Base-by-base conservation (phyloP, 1,140 invertebrate species). In the Drosophila tsacasi region DNA sequence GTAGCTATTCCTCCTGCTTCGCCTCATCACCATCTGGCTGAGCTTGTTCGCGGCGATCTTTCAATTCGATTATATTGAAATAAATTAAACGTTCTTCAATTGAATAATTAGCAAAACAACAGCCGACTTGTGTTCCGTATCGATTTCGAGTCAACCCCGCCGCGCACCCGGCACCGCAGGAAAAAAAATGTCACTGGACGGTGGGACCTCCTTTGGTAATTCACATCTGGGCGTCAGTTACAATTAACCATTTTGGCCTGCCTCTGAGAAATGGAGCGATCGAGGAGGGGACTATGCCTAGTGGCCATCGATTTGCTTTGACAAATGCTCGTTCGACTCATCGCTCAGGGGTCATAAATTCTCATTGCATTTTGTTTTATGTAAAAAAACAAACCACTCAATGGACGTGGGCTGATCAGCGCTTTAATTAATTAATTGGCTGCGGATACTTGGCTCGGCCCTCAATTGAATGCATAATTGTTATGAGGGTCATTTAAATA, bases 21-120 rank as follows among this genome's bases (percentile, higher is more conserved):
- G 23, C 32, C 46, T 52, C 32, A 32, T 65, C 42, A 37, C 59
- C 49, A 42, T 80, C 52, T 67, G 52, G 58, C 32, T 50, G n/a
- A 27, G 42, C 39, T 40, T 76, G 58, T 47, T 35, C 35, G 46
- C 75, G 42, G 46, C 63, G 85, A 90, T 85, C 82, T 79, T 90
- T 90, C 79, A 90, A 90, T 90, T 90, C 85, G 85, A 90, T 90
- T 90, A 90, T 90, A 90, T 90, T 90, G 85, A 90, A 90, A 90
- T 90, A 90, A 90, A 90, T 90, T 85, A 90, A 90, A 90, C 65
- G 85, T 90, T 89, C 86, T 85, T 90, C 86, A 90, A 90, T 90
- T 90, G 85, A 90, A 90, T 90, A 90, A 90, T 90, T 90, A 90
- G 85, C 79, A 64, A 74, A 73, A 83, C 75, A 72, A 72, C 68